phyloP scores from a whole-genome alignment of 2,113 vertebrate genomes.

The Takifugu flavidus region DNA sequence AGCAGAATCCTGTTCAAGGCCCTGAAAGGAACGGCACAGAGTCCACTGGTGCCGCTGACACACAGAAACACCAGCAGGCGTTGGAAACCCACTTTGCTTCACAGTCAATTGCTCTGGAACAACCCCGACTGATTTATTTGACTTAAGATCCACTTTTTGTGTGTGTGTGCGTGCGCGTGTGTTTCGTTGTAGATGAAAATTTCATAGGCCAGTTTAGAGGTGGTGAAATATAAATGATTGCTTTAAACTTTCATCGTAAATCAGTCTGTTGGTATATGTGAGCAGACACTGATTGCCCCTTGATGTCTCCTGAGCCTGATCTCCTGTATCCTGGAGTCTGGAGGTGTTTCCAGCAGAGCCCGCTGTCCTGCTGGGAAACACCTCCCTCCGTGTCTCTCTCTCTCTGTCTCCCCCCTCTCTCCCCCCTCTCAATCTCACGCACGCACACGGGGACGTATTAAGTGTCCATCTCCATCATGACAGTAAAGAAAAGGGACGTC shows the following conservation, averaged over 20 bases:
- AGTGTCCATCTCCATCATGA: background rate
- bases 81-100: constrained; percentile 51
- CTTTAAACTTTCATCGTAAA: constrained; percentile 93
- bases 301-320: constrained; percentile 74
- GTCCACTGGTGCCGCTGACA: constrained; percentile 27
- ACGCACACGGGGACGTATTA: constrained; percentile 16
- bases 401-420: constrained; percentile 8
- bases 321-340: constrained; percentile 50
- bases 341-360: constrained; percentile 62
- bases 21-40: background rate
- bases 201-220: constrained; percentile 88
- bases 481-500: constrained; percentile 10
- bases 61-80: constrained; percentile 37
- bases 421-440: background rate
- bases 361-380: constrained; percentile 64
- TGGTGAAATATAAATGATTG: constrained; percentile 92
- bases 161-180: constrained; percentile 63
- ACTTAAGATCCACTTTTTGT: constrained; percentile 71
- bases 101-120: constrained; percentile 55
- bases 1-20: too few relatives aligned
- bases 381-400: constrained; percentile 52
- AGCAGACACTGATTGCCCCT: constrained; percentile 81
- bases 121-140: constrained; percentile 69
- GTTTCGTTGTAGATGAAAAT: constrained; percentile 85
- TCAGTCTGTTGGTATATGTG: constrained; percentile 80